Base-by-base conservation (phyloP, 2,888 invertebrate species). In the Hirtodrosophila histrioides region DNA sequence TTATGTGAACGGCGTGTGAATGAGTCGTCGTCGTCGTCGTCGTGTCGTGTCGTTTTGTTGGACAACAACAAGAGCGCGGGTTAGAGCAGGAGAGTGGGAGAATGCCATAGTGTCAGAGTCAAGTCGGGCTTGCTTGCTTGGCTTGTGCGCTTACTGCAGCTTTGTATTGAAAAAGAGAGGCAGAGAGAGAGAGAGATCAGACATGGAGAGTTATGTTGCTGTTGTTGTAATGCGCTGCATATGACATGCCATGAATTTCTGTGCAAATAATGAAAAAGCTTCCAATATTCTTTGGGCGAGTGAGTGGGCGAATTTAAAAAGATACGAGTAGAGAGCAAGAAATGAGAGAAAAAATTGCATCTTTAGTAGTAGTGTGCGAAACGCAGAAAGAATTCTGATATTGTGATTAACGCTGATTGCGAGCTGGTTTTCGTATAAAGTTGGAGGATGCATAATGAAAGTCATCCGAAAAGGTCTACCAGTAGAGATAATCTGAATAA, bases 1-100 rank as follows among this genome's bases (percentile, higher is more conserved):
- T 83, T 80, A 80, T 80, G 86, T 78, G 79, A 75, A 85, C 86
- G 63, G 63, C 76, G 80, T 86, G 82, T 85, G 86, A 85, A 82
- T 78, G 66, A 78, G 83, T 80, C 65, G 55, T 45, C 44, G 39
- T 36, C n/a, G 62, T 55, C 41, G 35, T 29, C 17, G 62, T 55
- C 41, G 35, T 29, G 83, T 80, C 65, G 55, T 45, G 39, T 36
- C 17, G 62, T 55, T 37, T 31, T 29, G 29, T 41, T 44, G 24
- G 43, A 40, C 11, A 29, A 40, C 12, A 48, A 23, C 31, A 23
- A 41, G 37, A 48, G 44, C 7, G 17, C 23, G 10, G 50, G 9
- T 10, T 12, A 24, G 23, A 40, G 23, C 33, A 29, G 11, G 12
- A 55, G 31, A 41, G 11, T 24, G 29, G 53, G 36, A 49, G 37